Base-by-base conservation (phyloP, 1,140 invertebrate genomes). In the Amphibalanus amphitrite region DNA sequence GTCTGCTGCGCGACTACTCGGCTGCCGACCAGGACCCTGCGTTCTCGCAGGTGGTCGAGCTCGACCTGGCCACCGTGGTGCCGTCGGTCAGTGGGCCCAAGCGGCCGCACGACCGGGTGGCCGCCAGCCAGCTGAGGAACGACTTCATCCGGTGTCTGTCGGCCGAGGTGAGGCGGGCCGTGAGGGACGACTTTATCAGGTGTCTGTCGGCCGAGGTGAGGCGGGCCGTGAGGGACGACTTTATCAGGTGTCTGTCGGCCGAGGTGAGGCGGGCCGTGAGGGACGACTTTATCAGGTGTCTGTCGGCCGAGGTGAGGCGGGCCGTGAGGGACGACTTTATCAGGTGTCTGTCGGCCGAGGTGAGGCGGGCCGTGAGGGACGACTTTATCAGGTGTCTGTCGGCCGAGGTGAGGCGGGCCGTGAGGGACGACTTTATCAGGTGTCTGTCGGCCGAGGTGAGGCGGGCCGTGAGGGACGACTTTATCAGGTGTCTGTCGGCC, bases 51-150 rank as follows among this genome's bases (percentile, higher is more conserved):
- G 84, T 90, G 59, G 88, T 96, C 15, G 90, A 90, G 72, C 80
- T 99, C 71, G 95, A 99, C 79, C 82, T 99, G 38, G 80, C 81
- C 0, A 92, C 90, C 0, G 93, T 99, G 0, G 92, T 92, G 17
- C 91, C 95, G 3, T 97, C 93, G 71, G 89, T 97, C 0, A 96
- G 93, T 75, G 97, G 97, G 13, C 96, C 97, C 0, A 98, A 99
- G 79, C 82, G 96, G 74, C 96, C 96, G 0, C 96, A 99, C 76
- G 97, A 99, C 82, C 84, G 93, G 69, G 93, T 99, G 6, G 86
- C 93, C 0, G 92, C 98, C 0, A 81, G 85, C 0, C 87, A 91
- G 40, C 96, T 98, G 91, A 93, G 95, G 77, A 78, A 82, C 38
- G 95, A 98, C 81, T 99, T 98, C 80, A 80, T 83, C 13, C 81